A percentile compares a stretch with the other conserved stretches of the same genome.
These are phyloP conservation scores for Sycophila texana DNA, from an alignment of 2,888 invertebrate genomes.

Conservation along the genomic window DNA sequence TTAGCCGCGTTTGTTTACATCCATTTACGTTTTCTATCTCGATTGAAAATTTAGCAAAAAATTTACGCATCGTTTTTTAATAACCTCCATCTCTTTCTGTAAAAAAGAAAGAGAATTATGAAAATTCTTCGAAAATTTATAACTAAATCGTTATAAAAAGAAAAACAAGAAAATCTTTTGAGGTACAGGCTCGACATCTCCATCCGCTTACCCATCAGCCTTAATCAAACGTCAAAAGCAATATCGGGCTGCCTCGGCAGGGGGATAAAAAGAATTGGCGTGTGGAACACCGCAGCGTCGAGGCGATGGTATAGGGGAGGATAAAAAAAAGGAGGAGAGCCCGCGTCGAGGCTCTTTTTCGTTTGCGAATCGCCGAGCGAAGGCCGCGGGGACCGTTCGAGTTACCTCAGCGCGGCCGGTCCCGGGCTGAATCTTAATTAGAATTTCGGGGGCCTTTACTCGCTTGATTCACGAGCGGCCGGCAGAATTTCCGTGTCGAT, in stretches of 20 bases:
- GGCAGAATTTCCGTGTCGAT: slow-evolving; percentile 39
- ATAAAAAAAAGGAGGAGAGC: neutral
- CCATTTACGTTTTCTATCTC: too few relatives aligned
- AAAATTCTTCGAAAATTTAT: neutral
- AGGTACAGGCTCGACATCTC: too few relatives aligned
- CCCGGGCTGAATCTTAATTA: slow-evolving; percentile 46
- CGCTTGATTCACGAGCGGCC: slow-evolving; percentile 31
- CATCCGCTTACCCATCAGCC: neutral
- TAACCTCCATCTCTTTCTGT: too few relatives aligned
- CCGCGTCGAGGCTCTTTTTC: neutral
- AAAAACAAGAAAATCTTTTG: too few relatives aligned
- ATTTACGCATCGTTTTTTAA: too few relatives aligned
- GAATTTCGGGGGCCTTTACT: slow-evolving; percentile 32
- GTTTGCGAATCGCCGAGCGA: neutral
- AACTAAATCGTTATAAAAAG: neutral
- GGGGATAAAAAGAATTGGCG: too few relatives aligned
- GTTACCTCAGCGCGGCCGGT: slow-evolving; percentile 11
- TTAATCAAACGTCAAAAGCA: neutral
- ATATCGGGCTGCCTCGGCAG: too few relatives aligned
- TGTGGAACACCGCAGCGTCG: too few relatives aligned
- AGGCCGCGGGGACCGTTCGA: slow-evolving; percentile 17
- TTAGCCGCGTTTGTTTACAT: too few relatives aligned
- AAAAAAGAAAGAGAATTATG: too few relatives aligned
- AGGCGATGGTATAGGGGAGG: too few relatives aligned
- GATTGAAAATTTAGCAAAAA: too few relatives aligned